These are phyloP conservation scores for Octopus bimaculoides DNA, from an alignment of 1,140 invertebrate genomes.

Conservation along the genomic window DNA sequence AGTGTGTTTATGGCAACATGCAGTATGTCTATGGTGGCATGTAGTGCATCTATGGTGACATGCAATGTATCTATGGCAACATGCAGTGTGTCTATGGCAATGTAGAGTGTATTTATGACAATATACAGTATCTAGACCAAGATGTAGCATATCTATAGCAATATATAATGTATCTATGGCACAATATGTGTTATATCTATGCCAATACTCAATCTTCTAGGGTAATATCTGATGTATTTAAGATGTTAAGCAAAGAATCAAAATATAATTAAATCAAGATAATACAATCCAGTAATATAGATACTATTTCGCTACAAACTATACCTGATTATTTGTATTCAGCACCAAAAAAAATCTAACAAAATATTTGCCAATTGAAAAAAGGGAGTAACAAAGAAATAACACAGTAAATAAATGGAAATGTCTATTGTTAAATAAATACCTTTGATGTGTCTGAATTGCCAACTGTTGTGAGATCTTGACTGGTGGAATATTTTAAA, in stretches of 20 bases:
- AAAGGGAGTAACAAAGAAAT: neutral
- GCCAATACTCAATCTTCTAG: too few relatives aligned
- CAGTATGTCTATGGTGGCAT: too few relatives aligned
- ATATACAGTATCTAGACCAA: too few relatives aligned
- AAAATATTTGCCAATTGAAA: neutral
- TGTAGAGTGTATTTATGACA: too few relatives aligned
- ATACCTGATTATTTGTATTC: neutral
- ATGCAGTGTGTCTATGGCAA: too few relatives aligned
- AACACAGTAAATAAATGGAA: neutral
- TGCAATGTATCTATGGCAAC: too few relatives aligned
- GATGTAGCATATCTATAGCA: too few relatives aligned
- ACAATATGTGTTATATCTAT: too few relatives aligned
- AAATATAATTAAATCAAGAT: neutral
- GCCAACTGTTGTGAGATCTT: neutral
- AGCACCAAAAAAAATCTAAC: neutral
- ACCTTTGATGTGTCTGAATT: neutral
- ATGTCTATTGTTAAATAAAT: neutral
- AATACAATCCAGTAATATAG: neutral
- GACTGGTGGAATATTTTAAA: neutral
- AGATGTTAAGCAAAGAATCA: neutral
- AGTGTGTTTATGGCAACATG: too few relatives aligned
- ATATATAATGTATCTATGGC: too few relatives aligned
- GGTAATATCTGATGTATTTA: too few relatives aligned
- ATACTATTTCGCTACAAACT: neutral
- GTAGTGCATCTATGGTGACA: too few relatives aligned